A percentile compares a stretch with the other conserved stretches of the same genome.
Evolutionary conservation across 2,888 invertebrate genomes (phyloP).

Genomic region (Nephrocerus scutellatus): DNA sequence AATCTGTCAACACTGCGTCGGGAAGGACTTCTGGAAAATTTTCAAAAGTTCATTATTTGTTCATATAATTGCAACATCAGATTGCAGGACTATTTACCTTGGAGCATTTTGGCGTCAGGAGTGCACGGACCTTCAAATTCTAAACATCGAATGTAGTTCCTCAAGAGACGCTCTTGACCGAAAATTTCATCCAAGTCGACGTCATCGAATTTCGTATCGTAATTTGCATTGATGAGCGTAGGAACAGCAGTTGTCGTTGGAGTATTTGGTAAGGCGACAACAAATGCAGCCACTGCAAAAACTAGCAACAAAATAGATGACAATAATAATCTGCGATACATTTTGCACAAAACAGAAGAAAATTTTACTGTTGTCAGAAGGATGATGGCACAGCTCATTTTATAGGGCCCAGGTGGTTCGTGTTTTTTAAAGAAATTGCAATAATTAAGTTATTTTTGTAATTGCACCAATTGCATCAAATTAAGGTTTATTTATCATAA

Average conservation of each 20-base stretch:
- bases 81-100: no score
- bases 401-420: no score
- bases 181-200: constrained; percentile 62
- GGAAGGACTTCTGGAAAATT: constrained; percentile 56
- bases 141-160: constrained; percentile 60
- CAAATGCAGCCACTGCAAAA: no score
- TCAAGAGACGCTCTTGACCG: constrained; percentile 57
- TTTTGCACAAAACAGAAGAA: no score
- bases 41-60: constrained; percentile 11
- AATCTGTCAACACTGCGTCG: constrained; percentile 63
- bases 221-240: constrained; percentile 32
- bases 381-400: no score
- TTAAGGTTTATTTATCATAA: no score
- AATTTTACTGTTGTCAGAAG: no score
- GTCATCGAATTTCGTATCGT: constrained; percentile 63
- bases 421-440: no score
- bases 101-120: constrained; percentile 62
- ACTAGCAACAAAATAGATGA: no score
- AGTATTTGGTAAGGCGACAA: constrained; percentile 24
- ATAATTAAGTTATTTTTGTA: no score
- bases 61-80: neutral
- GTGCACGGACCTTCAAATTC: constrained; percentile 59
- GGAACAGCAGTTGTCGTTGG: constrained; percentile 27
- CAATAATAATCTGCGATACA: no score
- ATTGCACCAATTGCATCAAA: no score